phyloP scores from a whole-genome alignment of 2,888 invertebrate species.

The Alsophila aescularia region DNA sequence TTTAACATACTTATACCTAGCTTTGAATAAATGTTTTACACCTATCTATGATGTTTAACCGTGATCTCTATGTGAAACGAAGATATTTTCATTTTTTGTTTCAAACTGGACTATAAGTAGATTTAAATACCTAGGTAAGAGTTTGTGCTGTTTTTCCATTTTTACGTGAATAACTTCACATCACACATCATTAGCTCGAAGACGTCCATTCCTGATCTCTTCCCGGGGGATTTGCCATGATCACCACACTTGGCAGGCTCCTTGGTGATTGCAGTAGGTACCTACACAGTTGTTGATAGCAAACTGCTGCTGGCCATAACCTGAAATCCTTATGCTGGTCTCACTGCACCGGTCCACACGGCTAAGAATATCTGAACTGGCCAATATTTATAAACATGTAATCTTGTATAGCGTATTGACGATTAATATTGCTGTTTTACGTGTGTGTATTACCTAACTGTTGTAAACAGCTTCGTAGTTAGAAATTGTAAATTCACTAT shows the following conservation, averaged over 20 bases:
- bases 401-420: conserved; percentile 48
- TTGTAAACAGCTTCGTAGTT: conserved; percentile 70
- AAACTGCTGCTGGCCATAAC: too few relatives aligned
- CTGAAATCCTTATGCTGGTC: too few relatives aligned
- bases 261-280: too few relatives aligned
- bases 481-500: conserved; percentile 65
- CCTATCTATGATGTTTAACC: conserved; percentile 45
- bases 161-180: conserved; percentile 47
- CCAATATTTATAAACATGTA: conserved; percentile 55
- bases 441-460: conserved; percentile 59
- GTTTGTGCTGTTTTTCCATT: conserved; percentile 57
- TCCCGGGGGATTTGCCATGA: too few relatives aligned
- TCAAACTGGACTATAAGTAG: conserved; percentile 50
- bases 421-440: conserved; percentile 55
- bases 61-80: conserved; percentile 66
- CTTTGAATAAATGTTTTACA: too few relatives aligned
- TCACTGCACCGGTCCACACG: too few relatives aligned
- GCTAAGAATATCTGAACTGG: too few relatives aligned
- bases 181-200: too few relatives aligned
- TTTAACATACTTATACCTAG: too few relatives aligned
- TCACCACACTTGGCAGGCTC: too few relatives aligned
- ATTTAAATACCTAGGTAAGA: conserved; percentile 50
- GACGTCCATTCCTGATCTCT: too few relatives aligned
- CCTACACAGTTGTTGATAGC: too few relatives aligned
- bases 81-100: conserved; percentile 62